Evolutionary conservation across 2,113 vertebrate genomes (phyloP).

Genomic region (Dromiciops gliroides): DNA sequence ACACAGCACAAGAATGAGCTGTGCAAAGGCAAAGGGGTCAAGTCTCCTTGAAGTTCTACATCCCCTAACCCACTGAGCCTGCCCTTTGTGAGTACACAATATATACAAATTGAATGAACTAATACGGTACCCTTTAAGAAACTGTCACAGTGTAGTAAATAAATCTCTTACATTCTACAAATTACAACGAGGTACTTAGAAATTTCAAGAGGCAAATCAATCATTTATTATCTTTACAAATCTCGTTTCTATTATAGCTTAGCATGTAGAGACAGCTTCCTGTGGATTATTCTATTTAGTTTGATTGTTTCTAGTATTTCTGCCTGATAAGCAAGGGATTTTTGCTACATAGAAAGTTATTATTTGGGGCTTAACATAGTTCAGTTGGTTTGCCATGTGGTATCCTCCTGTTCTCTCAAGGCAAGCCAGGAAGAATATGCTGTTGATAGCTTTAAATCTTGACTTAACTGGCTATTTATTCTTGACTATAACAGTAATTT

Average conservation of each 20-base stretch:
- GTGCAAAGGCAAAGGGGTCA: background rate
- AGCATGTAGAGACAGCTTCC: background rate
- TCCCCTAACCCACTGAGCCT: background rate
- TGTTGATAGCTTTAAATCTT: slow-evolving; percentile 25
- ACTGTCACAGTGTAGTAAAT: background rate
- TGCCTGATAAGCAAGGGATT: background rate
- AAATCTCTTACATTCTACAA: background rate
- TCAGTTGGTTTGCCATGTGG: background rate
- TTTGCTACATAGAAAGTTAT: background rate
- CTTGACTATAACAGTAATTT: slow-evolving; percentile 53
- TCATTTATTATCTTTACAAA: background rate
- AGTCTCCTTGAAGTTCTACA: background rate
- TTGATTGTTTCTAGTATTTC: background rate
- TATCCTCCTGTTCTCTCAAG: slow-evolving; percentile 56
- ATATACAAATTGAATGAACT: background rate
- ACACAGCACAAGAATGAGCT: background rate
- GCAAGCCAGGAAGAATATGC: slow-evolving; percentile 43
- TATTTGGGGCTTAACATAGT: background rate
- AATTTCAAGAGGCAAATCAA: background rate
- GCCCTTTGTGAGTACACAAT: background rate
- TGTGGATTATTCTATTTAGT: background rate
- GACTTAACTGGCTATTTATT: slow-evolving; percentile 58
- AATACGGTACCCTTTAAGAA: background rate
- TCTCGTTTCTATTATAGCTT: background rate
- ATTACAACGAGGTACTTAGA: background rate